A percentile compares a stretch with the other conserved stretches of the same genome.
phyloP scores from a whole-genome alignment of 2,113 vertebrate species.

The Tachycineta bicolor region DNA sequence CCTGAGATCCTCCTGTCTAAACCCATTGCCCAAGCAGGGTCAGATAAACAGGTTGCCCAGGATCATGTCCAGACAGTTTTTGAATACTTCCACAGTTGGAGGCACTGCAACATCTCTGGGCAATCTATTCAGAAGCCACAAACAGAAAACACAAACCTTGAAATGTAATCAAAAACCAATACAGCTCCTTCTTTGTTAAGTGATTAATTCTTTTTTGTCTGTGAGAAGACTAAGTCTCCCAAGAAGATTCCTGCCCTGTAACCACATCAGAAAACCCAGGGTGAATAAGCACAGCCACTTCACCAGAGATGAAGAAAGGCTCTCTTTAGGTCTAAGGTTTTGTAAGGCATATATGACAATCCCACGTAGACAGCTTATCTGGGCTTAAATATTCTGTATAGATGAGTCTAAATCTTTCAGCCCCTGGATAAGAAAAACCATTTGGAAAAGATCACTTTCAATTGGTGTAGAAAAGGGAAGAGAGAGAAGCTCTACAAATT shows the following conservation, averaged over 20 bases:
- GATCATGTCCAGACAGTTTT: neutral
- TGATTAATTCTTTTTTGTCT: neutral
- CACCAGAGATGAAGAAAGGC: neutral
- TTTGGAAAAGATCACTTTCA: neutral
- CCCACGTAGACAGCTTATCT: neutral
- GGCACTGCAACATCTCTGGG: neutral
- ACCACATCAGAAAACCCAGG: neutral
- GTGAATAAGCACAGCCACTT: neutral
- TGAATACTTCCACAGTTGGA: neutral
- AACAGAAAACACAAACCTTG: neutral
- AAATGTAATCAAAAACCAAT: neutral
- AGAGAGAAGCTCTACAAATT: neutral
- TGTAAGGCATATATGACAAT: neutral
- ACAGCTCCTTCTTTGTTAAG: neutral
- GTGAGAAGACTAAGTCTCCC: neutral
- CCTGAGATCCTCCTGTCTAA: neutral
- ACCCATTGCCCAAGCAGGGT: neutral
- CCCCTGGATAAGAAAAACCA: neutral
- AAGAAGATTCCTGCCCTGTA: neutral
- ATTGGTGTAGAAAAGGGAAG: neutral
- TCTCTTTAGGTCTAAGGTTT: neutral
- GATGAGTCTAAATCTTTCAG: neutral
- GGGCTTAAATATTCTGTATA: neutral
- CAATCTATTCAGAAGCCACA: neutral
- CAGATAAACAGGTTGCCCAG: neutral